Evolutionary conservation across 2,797 vertebrate genomes (phyloP).

Genomic region (Caiman crocodilus): DNA sequence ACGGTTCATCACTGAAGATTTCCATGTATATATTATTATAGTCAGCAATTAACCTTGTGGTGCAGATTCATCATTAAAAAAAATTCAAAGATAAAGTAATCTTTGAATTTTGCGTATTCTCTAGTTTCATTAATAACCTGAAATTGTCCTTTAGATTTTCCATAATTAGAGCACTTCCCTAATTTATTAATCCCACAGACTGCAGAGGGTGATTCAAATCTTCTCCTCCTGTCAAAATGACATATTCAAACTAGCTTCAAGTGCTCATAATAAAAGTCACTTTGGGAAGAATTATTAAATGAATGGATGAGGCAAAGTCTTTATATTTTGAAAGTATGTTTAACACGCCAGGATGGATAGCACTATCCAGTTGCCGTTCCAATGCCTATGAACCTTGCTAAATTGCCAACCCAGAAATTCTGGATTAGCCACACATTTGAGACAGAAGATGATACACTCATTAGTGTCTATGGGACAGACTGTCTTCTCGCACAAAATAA

Average conservation of each 20-base stretch:
- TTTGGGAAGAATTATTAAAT: slow-evolving; percentile 72
- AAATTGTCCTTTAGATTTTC: slow-evolving; percentile 61
- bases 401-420: slow-evolving; percentile 1
- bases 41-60: slow-evolving; percentile 69
- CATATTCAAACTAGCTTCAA: slow-evolving; percentile 68
- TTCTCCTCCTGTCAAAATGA: slow-evolving; percentile 68
- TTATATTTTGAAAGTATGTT: slow-evolving; percentile 26
- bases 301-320: slow-evolving; percentile 64
- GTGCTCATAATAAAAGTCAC: slow-evolving; percentile 70
- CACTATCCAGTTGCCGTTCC: slow-evolving; percentile 4
- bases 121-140: slow-evolving; percentile 61
- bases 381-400: slow-evolving; percentile 8
- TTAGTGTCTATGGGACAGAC: neutral
- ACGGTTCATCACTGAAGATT: slow-evolving; percentile 45
- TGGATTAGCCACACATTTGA: neutral
- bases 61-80: slow-evolving; percentile 55
- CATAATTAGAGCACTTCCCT: slow-evolving; percentile 60
- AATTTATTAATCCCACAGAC: slow-evolving; percentile 69
- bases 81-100: slow-evolving; percentile 62
- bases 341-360: slow-evolving; percentile 43
- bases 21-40: slow-evolving; percentile 54
- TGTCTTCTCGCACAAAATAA: neutral
- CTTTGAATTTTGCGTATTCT: slow-evolving; percentile 58
- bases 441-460: neutral
- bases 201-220: slow-evolving; percentile 62